Evolutionary conservation across 2,888 invertebrate genomes (phyloP).

Genomic region (Drosophila cracens): DNA sequence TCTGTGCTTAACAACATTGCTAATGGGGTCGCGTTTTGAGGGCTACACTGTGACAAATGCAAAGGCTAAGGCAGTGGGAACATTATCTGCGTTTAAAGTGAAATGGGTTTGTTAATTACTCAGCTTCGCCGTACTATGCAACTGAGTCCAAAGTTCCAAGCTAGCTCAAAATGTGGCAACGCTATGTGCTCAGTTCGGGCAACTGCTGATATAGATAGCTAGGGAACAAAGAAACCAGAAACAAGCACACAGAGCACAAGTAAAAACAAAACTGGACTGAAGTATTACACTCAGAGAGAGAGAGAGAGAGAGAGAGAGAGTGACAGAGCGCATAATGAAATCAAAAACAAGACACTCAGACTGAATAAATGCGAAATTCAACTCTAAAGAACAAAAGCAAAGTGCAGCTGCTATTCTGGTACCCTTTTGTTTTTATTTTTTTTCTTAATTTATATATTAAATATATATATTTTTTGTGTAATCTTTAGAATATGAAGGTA

Average conservation of each 20-base stretch:
- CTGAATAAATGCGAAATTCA: slow-evolving; percentile 23
- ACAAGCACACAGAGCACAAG: slow-evolving; percentile 47
- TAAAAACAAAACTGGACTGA: slow-evolving; percentile 62
- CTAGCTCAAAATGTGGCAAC: slow-evolving; percentile 49
- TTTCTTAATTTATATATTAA: not conserved
- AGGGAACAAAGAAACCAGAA: slow-evolving; percentile 76
- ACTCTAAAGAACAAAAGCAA: slow-evolving; percentile 14
- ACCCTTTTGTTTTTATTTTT: not conserved
- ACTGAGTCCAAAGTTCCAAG: slow-evolving; percentile 58
- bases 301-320: not conserved
- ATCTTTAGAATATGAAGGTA: not conserved
- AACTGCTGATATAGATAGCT: slow-evolving; percentile 49
- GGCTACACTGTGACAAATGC: not conserved
- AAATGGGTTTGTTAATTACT: slow-evolving; percentile 36
- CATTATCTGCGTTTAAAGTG: slow-evolving; percentile 22
- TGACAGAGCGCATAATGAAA: slow-evolving; percentile 29
- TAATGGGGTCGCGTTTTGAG: slow-evolving; percentile 4
- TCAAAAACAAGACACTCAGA: slow-evolving; percentile 28
- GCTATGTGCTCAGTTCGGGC: slow-evolving; percentile 20
- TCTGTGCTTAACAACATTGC: not conserved
- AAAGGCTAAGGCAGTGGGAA: slow-evolving; percentile 7
- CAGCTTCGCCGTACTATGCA: slow-evolving; percentile 20
- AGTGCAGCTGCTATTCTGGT: slow-evolving; percentile 15
- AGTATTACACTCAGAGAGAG: slow-evolving; percentile 19
- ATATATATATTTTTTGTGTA: not conserved